Evolutionary conservation across 2,113 vertebrate species (phyloP), one percentile per base, ranked within the genome.

Genomic region (Sphaerodactylus townsendi): DNA sequence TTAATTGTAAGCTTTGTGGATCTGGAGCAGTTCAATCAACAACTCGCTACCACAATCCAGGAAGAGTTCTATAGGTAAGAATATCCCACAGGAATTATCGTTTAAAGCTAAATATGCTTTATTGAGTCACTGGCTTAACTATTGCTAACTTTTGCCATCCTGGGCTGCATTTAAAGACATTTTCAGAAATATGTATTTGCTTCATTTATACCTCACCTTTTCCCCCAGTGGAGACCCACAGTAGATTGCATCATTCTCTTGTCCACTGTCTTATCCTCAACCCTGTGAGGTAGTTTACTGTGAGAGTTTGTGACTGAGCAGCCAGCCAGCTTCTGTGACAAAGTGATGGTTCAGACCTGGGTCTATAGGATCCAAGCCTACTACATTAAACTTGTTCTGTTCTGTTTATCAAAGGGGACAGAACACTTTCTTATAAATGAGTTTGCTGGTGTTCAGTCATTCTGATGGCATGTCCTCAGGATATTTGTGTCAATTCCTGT

Each of bases 11-110:
- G 97, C 96, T 99, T 98, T 93, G 92, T 88, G 0, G 99, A 99
- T 88, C 88, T 99, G 95, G 99, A 99, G 86, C 97, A 97, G 81
- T 99, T 98, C 94, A 99, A 99, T 91, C 99, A 99, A 93, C 98
- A 99, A 88, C 97, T 99, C 89, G 97, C 98, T 11, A 99, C 98
- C 79, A 99, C 97, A 85, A 88, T 99, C 88, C 98, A 99, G 92
- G 99, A 99, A 91, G 98, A 99, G 73, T 99, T 97, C 91, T 99
- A 99, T 92, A 98, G 99, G 99, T 99, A 87, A 91, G 78, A 13
- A 3, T 0, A 2, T 10, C 13, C n/a, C 82, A 53, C 25, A 35
- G 73, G 2, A 75, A 21, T 9, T 44, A 39, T 19, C 30, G 10
- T 68, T 56, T 30, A 28, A 30, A 25, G 76, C 23, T 44, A 44